phyloP scores from a whole-genome alignment of 2,888 invertebrate genomes.

The Melikaiella ostensackeni region DNA sequence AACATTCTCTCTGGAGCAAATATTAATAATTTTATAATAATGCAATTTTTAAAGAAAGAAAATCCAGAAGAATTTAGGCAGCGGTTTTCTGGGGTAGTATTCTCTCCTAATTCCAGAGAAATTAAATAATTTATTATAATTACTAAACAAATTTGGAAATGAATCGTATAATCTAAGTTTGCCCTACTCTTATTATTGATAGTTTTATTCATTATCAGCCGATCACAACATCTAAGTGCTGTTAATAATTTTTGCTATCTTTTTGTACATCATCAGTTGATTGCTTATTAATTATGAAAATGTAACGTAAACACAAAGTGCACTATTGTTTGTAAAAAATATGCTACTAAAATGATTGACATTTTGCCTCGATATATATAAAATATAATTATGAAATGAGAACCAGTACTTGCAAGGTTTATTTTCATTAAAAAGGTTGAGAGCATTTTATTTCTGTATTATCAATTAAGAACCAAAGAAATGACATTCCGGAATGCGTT shows the following conservation, averaged over 20 bases:
- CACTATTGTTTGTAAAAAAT: conserved; percentile 28
- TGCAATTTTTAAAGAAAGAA: too few relatives aligned
- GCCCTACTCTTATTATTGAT: too few relatives aligned
- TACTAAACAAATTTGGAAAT: too few relatives aligned
- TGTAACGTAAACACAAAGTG: conserved; percentile 1
- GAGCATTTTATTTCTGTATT: neutral
- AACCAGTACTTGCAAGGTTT: neutral
- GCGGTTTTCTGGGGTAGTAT: too few relatives aligned
- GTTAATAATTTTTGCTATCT: neutral
- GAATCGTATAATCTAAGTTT: too few relatives aligned
- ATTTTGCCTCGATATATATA: neutral
- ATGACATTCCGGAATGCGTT: neutral
- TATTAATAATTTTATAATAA: too few relatives aligned
- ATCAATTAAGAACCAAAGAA: neutral
- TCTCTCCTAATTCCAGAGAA: too few relatives aligned
- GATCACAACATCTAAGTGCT: neutral
- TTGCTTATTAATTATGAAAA: neutral
- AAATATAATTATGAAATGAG: too few relatives aligned
- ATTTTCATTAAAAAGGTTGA: neutral
- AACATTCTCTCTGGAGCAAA: too few relatives aligned
- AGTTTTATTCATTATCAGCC: too few relatives aligned
- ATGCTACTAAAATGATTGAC: neutral
- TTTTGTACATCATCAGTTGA: neutral
- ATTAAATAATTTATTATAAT: too few relatives aligned
- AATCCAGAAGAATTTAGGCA: too few relatives aligned